phyloP scores from a whole-genome alignment of 2,888 invertebrate genomes.

The Watsonalla binaria region DNA sequence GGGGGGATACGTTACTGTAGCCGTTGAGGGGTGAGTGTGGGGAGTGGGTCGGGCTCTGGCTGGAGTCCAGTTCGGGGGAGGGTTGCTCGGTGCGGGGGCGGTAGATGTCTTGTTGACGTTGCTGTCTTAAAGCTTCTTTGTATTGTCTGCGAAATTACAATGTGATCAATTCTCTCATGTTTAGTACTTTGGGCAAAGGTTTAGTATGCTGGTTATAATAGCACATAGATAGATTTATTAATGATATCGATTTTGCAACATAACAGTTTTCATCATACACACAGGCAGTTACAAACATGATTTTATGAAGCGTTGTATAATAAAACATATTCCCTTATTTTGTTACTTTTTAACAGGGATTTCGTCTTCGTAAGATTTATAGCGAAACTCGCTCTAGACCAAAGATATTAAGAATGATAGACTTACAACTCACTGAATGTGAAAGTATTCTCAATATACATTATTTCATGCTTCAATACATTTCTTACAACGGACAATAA shows the following conservation, averaged over 20 bases:
- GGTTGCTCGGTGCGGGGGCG: slow-evolving; percentile 81
- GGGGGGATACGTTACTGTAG: slow-evolving; percentile 77
- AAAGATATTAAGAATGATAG: too few species aligned
- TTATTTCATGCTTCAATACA: background rate
- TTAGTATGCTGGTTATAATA: background rate
- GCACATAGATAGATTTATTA: slow-evolving; percentile 1
- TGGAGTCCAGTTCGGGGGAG: slow-evolving; percentile 75
- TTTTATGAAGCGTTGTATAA: too few species aligned
- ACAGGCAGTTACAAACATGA: too few species aligned
- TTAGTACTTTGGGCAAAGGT: slow-evolving; percentile 5
- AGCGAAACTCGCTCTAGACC: too few species aligned
- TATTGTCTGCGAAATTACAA: slow-evolving; percentile 83
- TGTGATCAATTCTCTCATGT: slow-evolving; percentile 8
- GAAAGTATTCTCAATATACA: too few species aligned
- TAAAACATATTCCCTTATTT: too few species aligned
- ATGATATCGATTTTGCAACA: too few species aligned
- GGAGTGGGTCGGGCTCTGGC: slow-evolving; percentile 72
- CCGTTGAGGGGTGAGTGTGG: slow-evolving; percentile 74
- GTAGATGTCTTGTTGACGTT: slow-evolving; percentile 90
- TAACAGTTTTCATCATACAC: too few species aligned
- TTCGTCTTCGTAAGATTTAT: too few species aligned
- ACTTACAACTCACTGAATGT: too few species aligned
- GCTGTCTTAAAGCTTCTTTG: slow-evolving; percentile 92
- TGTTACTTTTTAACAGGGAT: too few species aligned
- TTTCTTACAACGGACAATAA: slow-evolving; percentile 8